phyloP scores from a whole-genome alignment of 2,888 invertebrate species.

The Pseudococcus viburni region DNA sequence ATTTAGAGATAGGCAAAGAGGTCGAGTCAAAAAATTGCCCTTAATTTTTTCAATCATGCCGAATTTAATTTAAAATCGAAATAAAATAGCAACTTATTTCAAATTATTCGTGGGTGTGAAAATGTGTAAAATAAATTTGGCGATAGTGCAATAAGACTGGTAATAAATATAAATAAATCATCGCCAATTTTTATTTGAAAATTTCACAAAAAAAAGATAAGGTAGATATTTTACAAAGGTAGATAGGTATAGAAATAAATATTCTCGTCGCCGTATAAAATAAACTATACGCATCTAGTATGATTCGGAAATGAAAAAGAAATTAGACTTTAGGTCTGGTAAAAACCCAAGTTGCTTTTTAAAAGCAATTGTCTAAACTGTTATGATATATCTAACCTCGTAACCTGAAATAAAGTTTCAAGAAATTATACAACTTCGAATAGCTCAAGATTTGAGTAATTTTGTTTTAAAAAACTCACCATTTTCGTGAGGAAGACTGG shows the following conservation, averaged over 20 bases:
- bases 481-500: slow-evolving; percentile 57
- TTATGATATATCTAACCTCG: slow-evolving; percentile 26
- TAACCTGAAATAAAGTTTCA: slow-evolving; percentile 59
- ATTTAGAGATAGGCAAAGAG: background rate
- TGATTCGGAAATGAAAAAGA: slow-evolving; percentile 4
- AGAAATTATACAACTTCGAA: slow-evolving; percentile 15
- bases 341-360: background rate
- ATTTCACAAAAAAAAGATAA: background rate
- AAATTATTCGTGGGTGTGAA: background rate
- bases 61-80: no score
- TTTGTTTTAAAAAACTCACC: slow-evolving; percentile 33
- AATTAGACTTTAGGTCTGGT: background rate
- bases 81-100: background rate
- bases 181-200: slow-evolving; percentile 46
- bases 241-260: background rate
- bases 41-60: background rate
- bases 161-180: background rate
- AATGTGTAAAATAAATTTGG: slow-evolving; percentile 28
- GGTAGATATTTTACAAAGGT: slow-evolving; percentile 8
- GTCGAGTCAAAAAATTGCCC: background rate
- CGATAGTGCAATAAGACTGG: background rate
- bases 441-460: background rate
- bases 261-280: background rate
- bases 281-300: slow-evolving; percentile 22
- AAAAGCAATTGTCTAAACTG: slow-evolving; percentile 30